These are phyloP conservation scores for Tadarida brasiliensis DNA, from an alignment of 2,797 vertebrate genomes.

Conservation along the genomic window DNA sequence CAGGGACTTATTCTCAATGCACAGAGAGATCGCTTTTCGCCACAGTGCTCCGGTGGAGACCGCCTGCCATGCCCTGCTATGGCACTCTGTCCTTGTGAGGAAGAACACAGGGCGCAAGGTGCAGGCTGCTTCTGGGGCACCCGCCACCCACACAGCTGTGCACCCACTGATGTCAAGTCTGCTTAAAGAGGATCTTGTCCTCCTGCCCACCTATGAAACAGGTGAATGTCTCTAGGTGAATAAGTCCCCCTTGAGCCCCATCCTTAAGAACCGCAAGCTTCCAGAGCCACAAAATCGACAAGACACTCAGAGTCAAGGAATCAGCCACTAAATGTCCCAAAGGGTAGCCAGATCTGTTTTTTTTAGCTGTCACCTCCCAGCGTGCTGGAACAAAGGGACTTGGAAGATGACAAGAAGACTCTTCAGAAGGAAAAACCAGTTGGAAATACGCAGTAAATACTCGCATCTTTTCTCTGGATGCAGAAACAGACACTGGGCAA, in stretches of 20 bases:
- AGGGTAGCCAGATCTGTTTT: neutral
- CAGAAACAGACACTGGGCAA: neutral
- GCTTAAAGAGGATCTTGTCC: neutral
- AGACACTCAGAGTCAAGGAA: conserved; percentile 34
- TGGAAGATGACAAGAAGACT: neutral
- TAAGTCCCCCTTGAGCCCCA: conserved; percentile 5
- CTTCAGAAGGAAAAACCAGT: neutral
- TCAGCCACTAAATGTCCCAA: conserved; percentile 28
- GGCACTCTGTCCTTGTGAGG: neutral
- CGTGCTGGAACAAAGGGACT: conserved; percentile 42
- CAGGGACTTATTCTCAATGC: neutral
- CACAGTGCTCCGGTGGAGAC: neutral
- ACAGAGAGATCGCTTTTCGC: neutral
- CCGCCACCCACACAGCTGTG: neutral
- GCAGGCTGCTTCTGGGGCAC: neutral
- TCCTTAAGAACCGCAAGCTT: neutral
- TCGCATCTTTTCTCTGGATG: conserved; percentile 29
- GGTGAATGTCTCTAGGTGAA: conserved; percentile 59
- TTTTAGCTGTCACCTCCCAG: neutral
- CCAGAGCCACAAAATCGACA: neutral
- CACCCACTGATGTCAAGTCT: neutral
- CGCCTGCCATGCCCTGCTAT: neutral
- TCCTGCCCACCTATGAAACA: neutral
- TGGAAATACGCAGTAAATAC: conserved; percentile 16
- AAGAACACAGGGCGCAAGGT: neutral